These are phyloP conservation scores for Subanguina moxae DNA, from an alignment of 1,140 invertebrate genomes.

Conservation along the genomic window DNA sequence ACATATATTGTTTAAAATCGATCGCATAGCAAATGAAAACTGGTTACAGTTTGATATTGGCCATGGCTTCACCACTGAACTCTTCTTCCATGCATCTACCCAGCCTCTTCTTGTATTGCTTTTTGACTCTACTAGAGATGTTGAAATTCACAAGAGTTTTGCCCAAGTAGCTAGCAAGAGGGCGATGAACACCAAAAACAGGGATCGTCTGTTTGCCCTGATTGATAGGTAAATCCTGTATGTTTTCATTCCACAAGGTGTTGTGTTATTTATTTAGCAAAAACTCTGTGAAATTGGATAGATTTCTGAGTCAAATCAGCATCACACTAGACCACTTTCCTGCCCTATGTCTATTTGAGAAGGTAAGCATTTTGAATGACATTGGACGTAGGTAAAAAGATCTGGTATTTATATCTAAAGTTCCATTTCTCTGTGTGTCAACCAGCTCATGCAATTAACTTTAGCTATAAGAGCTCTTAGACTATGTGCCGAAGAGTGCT, in stretches of 20 bases:
- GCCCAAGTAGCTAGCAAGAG: background rate
- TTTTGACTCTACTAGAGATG: background rate
- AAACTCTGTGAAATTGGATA: background rate
- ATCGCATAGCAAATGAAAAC: background rate
- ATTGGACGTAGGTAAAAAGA: no score
- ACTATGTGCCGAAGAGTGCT: no score
- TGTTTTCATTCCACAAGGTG: background rate
- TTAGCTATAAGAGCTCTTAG: no score
- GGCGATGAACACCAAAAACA: background rate
- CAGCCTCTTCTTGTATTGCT: constrained; percentile 14
- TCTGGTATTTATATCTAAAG: no score
- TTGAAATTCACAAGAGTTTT: background rate
- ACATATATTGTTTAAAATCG: background rate
- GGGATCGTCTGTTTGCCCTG: background rate
- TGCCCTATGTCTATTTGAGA: background rate
- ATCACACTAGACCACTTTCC: background rate
- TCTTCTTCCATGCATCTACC: constrained; percentile 11
- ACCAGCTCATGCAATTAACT: no score
- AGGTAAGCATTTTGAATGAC: background rate
- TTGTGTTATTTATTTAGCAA: background rate
- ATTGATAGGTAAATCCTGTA: background rate
- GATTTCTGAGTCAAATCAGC: background rate
- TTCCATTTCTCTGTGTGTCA: no score
- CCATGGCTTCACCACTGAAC: constrained; percentile 31
- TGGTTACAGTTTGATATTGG: constrained; percentile 24